Conservation (phyloP, 2,113 vertebrate genomes). For the Mus pahari region DNA sequence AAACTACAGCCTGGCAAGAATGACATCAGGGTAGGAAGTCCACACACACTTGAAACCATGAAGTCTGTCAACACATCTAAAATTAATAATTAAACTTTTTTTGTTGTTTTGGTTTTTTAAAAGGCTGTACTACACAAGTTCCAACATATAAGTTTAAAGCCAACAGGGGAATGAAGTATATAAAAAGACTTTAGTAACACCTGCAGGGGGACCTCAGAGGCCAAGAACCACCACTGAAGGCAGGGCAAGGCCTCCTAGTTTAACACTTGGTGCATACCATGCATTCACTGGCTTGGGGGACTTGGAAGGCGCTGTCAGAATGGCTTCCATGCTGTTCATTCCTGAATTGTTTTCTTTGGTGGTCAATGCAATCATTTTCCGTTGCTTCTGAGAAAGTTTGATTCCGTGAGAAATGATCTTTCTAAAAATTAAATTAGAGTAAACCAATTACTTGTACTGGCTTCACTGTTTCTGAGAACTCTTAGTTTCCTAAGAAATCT, state of each 20-base stretch:
- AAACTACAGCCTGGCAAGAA: slow-evolving; percentile 13
- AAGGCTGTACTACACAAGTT: neutral
- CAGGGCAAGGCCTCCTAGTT: slow-evolving; percentile 7
- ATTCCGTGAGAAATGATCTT: slow-evolving; percentile 88
- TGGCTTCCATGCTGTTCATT: slow-evolving; percentile 84
- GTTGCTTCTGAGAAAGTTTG: slow-evolving; percentile 98
- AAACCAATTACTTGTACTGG: slow-evolving; percentile 54
- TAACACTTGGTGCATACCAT: slow-evolving; percentile 89
- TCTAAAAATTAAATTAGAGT: slow-evolving; percentile 82
- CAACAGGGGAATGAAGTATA: slow-evolving; percentile 31
- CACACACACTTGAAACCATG: neutral
- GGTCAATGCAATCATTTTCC: slow-evolving; percentile 95
- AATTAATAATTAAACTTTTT: slow-evolving; percentile 6
- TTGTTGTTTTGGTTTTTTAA: too few relatives aligned
- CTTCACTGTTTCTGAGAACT: slow-evolving; percentile 76
- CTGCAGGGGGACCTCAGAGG: neutral
- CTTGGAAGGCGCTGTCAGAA: slow-evolving; percentile 84
- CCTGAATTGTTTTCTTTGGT: slow-evolving; percentile 89
- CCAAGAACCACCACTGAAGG: neutral
- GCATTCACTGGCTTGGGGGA: slow-evolving; percentile 89
- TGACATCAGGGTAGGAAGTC: neutral
- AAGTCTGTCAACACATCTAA: slow-evolving; percentile 15
- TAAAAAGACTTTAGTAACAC: neutral
- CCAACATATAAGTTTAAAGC: slow-evolving; percentile 48
- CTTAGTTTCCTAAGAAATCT: slow-evolving; percentile 86